Evolutionary conservation across 2,113 vertebrate species (phyloP).

Genomic region (Rana temporaria): DNA sequence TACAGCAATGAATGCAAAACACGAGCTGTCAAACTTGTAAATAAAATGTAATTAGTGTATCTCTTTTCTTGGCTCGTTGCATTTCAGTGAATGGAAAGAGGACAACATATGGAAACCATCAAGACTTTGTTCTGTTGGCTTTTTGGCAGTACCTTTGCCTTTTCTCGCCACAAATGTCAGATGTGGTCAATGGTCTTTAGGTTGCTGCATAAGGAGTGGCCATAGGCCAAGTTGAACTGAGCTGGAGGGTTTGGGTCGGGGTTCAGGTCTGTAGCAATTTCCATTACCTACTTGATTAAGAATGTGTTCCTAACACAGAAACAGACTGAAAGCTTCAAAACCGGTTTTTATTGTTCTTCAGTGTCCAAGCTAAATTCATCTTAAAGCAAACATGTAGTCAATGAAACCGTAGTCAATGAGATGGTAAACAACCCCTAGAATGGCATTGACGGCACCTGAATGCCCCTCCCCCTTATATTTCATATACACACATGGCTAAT

Average conservation of each 20-base stretch:
- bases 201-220: background rate
- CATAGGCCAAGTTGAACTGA: background rate
- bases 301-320: background rate
- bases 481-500: no score
- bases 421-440: no score
- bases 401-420: no score
- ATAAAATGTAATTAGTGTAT: background rate
- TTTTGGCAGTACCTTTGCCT: constrained; percentile 33
- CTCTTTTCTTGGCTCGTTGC: background rate
- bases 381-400: no score
- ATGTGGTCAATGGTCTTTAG: background rate
- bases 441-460: no score
- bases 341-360: background rate
- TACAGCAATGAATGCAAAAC: background rate
- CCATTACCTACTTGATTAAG: constrained; percentile 6
- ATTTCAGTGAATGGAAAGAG: background rate
- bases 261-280: background rate
- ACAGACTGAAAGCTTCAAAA: background rate
- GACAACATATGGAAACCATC: background rate
- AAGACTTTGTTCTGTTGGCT: background rate
- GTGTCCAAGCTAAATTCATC: no score
- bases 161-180: background rate
- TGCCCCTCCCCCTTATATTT: no score
- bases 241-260: background rate
- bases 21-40: background rate